A percentile compares a stretch with the other conserved stretches of the same genome.
These are phyloP conservation scores for Rutilus rutilus DNA, from an alignment of 2,113 vertebrate genomes.

Conservation along the genomic window DNA sequence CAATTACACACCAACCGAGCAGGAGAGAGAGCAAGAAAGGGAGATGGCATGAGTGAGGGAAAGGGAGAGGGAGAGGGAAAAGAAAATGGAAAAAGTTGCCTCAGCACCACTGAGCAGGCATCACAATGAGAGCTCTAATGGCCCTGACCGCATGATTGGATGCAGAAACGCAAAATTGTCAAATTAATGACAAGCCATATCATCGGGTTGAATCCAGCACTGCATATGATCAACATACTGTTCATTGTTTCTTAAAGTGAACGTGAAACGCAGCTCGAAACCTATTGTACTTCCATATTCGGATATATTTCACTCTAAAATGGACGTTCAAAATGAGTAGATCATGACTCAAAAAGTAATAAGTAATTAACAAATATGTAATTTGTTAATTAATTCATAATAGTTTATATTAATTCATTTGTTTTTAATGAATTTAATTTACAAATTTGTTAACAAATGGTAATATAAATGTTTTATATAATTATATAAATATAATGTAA, in stretches of 20 bases:
- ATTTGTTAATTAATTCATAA: neutral
- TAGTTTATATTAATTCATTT: neutral
- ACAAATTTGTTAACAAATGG: neutral
- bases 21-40: conserved; percentile 19
- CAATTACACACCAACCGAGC: conserved; percentile 63
- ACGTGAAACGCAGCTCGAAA: neutral
- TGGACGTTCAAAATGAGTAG: neutral
- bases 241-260: neutral
- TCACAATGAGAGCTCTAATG: conserved; percentile 42
- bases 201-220: neutral
- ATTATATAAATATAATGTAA: too few species aligned
- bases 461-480: neutral
- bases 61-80: conserved; percentile 29
- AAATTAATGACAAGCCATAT: conserved; percentile 43
- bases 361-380: too few species aligned
- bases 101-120: conserved; percentile 21
- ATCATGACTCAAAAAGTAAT: too few species aligned
- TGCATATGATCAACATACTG: conserved; percentile 10
- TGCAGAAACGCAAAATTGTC: conserved; percentile 27
- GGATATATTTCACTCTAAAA: neutral
- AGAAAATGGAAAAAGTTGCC: conserved; percentile 34
- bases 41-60: conserved; percentile 20
- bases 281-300: neutral
- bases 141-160: conserved; percentile 45
- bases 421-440: too few species aligned